These are phyloP conservation scores for Notolepis coatsorum DNA, from an alignment of 2,797 vertebrate species.

Conservation along the genomic window DNA sequence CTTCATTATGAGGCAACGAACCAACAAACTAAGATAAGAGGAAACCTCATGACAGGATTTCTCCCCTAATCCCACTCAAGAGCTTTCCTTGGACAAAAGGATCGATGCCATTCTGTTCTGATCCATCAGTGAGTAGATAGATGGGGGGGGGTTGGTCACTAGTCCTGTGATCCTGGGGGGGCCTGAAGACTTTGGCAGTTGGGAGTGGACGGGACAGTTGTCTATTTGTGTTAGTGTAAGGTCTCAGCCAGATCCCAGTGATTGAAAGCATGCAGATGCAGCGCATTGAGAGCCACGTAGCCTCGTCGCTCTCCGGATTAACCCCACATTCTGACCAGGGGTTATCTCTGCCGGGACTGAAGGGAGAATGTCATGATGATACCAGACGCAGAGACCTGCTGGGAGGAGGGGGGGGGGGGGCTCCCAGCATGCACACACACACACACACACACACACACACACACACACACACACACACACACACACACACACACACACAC, in stretches of 20 bases:
- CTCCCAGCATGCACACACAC: too few species aligned
- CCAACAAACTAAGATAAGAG: too few species aligned
- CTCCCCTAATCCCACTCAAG: conserved; percentile 44
- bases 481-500: too few species aligned
- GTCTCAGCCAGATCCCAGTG: conserved; percentile 32
- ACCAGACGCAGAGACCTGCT: conserved; percentile 9
- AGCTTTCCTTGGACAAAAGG: conserved; percentile 28
- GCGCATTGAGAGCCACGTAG: conserved; percentile 29
- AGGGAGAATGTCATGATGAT: conserved; percentile 41
- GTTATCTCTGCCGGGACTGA: conserved; percentile 53
- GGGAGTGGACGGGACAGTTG: conserved; percentile 59
- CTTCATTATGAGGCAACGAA: too few species aligned
- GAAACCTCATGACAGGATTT: conserved; percentile 11
- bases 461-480: too few species aligned
- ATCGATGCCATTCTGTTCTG: conserved; percentile 58
- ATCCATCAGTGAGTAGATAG: conserved; percentile 52
- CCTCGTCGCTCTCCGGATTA: conserved; percentile 52
- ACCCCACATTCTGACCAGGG: conserved; percentile 41
- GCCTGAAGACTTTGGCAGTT: conserved; percentile 5
- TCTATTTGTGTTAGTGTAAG: conserved; percentile 61
- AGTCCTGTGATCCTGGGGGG: conserved; percentile 47
- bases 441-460: too few species aligned
- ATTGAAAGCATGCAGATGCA: conserved; percentile 55
- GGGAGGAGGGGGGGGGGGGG: too few species aligned
- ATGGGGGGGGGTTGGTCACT: conserved; percentile 49